Evolutionary conservation across 2,888 invertebrate species (phyloP), one percentile per base, ranked within the genome.

Genomic region (Cancer borealis): DNA sequence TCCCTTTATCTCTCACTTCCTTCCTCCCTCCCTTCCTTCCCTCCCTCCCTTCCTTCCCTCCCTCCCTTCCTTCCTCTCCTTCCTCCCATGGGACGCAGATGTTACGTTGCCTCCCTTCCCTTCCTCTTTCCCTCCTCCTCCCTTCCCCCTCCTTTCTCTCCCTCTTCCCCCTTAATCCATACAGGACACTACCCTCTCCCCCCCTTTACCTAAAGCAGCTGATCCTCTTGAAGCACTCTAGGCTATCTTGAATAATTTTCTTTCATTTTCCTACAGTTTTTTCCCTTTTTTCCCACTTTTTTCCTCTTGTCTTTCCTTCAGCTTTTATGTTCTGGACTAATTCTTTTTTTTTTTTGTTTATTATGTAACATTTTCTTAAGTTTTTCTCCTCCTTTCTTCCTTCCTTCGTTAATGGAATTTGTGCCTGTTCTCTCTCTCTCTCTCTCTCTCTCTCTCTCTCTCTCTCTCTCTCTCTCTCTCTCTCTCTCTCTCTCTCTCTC

Each of bases 401-500:
- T 66, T 66, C 21, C 66, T 21, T 66, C n/a, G 21, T 21, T 66
- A 66, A 66, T 66, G 54, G 54, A 54, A 14, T 6, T 66, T 66
- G 5, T 21, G n/a, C 3, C 66, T 66, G 17, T 3, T 21, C n/a
- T 66, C 66, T 21, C 21, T 21, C 66, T 21, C n/a, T 66, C 21
- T 66, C n/a, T 66, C 17, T 66, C 66, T 17, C 54, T 54, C 54
- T 54, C 73, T 73, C 10, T 88, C 88, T 39, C 88, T 88, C 88
- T 39, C 88, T 6, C 12, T 10, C 12, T 5, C 39, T 39, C 39
- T 39, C 39, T 39, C 88, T 88, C 39, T 39, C 88, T 88, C 88
- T 88, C 39, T 88, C 88, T 88, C 39, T 88, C 39, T 39, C 88
- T 88, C 30, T 88, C 88, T 54, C 49, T 49, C 49, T 17, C 21